These are phyloP conservation scores for Festucalex cinctus DNA, from an alignment of 2,113 vertebrate genomes.

Conservation along the genomic window DNA sequence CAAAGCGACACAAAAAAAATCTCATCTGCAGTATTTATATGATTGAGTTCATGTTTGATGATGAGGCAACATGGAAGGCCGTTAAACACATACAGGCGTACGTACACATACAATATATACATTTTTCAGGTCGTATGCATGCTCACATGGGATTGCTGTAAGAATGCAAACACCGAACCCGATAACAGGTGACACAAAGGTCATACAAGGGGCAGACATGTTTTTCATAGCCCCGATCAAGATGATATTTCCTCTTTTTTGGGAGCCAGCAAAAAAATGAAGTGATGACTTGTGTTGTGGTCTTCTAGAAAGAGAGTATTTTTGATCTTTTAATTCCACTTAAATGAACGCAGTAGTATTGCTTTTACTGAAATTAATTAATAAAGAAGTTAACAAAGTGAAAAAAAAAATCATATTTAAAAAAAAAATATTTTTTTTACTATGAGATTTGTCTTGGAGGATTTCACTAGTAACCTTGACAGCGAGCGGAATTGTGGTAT, in stretches of 20 bases:
- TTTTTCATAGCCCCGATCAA: neutral
- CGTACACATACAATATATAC: neutral
- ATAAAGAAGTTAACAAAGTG: too few relatives aligned
- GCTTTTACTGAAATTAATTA: neutral
- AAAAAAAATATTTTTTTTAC: too few relatives aligned
- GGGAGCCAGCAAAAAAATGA: neutral
- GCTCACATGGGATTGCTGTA: neutral
- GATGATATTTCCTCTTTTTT: neutral
- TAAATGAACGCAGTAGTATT: neutral
- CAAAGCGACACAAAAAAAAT: neutral
- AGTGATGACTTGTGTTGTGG: neutral
- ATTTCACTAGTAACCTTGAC: too few relatives aligned
- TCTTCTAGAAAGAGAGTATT: neutral
- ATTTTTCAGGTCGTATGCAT: neutral
- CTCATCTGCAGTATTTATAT: neutral
- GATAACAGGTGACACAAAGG: neutral
- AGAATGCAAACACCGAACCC: neutral
- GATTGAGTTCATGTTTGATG: neutral
- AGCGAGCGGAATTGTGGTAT: too few relatives aligned
- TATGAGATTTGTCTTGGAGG: too few relatives aligned
- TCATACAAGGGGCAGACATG: neutral
- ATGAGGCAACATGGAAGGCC: neutral
- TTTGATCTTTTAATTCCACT: neutral
- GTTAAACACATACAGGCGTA: neutral
- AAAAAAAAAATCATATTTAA: too few relatives aligned